Evolutionary conservation across 2,113 vertebrate genomes (phyloP), one percentile per base, ranked within the genome.

Genomic region (Lampris megalopsis): DNA sequence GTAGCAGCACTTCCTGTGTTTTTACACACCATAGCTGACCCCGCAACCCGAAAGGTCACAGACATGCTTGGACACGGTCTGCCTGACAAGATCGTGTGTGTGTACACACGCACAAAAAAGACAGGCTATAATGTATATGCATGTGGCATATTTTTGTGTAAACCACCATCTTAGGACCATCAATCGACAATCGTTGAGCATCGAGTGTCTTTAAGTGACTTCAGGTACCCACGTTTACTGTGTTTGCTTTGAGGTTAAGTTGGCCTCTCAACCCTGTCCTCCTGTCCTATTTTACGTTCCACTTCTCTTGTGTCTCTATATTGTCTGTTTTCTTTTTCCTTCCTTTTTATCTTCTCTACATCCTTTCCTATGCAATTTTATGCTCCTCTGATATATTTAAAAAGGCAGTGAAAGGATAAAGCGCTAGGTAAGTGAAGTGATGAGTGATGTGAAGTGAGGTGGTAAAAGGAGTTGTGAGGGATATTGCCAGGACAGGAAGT

Each of bases 1-100:
- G 88, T 78, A 81, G 92, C 81, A 85, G 80, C 76, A 45, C 63
- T 79, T 67, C 40, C 68, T 66, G 65, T 71, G 38, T 92, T 91
- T 94, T 94, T 93, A 93, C 75, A 68, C 86, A 89, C 71, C 75
- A 71, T 83, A 60, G 62, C 64, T 82, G 89, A 91, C 87, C 92
- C 68, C 11, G 0, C 86, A 91, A 92, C 90, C 89, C 71, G 4
- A 49, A 89, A 85, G 85, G 81, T 86, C 79, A 84, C 80, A 82
- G 79, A 89, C 83, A 82, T 82, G 88, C 90, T 90, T 82, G 82
- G 87, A 90, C 75, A 81, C 71, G 65, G 81, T 74, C 63, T 77
- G 78, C 82, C 84, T 83, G 82, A 40, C 43, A 6, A 47, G 64
- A 77, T 76, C 65, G 75, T 75, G 45, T 43, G 56, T 74, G 61